Conservation (phyloP, 92 coral and sea anemone species). For the Muricea muricata region DNA sequence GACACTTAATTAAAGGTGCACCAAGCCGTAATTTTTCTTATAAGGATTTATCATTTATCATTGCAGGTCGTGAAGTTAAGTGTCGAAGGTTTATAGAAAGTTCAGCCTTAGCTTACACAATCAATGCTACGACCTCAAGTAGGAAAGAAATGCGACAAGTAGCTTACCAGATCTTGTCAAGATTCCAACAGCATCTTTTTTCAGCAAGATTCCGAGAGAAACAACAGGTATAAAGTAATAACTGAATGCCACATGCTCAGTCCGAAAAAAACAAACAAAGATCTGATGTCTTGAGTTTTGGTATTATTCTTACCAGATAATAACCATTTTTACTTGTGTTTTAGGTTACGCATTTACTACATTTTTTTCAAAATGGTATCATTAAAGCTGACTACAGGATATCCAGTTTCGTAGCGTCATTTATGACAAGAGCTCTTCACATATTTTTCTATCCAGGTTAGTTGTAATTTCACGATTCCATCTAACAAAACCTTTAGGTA, state of each 20-base stretch:
- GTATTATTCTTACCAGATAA: no score
- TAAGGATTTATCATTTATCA: no score
- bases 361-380: conserved; percentile 80
- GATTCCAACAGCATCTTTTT: conserved; percentile 77
- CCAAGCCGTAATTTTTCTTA: no score
- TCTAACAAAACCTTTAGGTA: no score
- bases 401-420: conserved; percentile 79
- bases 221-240: conserved; percentile 69
- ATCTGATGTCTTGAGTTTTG: no score
- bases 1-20: no score
- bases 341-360: conserved; percentile 79
- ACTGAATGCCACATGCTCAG: neutral
- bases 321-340: neutral
- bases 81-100: conserved; percentile 90
- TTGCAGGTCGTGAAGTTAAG: conserved; percentile 79
- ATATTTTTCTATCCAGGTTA: conserved; percentile 88
- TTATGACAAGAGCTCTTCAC: conserved; percentile 76
- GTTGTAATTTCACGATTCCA: no score
- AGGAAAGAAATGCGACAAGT: conserved; percentile 86
- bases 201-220: conserved; percentile 80
- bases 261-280: neutral
- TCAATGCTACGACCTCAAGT: conserved; percentile 86
- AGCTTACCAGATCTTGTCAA: conserved; percentile 87
- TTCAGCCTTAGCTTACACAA: conserved; percentile 78
- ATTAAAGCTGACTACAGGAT: conserved; percentile 70